Conservation (phyloP, 2,888 invertebrate species). For the Sepioteuthis lessoniana region DNA sequence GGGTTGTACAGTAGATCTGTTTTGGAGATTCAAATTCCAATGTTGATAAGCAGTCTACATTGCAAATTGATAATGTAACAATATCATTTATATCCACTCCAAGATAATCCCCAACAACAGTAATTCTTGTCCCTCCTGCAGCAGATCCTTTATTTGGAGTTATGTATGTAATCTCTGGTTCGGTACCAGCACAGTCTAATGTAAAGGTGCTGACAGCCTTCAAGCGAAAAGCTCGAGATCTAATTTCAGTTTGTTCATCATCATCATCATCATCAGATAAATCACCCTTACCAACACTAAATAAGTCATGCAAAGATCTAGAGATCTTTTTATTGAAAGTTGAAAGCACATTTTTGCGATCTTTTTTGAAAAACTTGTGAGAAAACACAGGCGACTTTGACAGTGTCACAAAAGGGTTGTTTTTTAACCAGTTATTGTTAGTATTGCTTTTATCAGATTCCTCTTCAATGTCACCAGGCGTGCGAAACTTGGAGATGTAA, state of each 20-base stretch:
- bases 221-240: constrained; percentile 53
- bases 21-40: constrained; percentile 69
- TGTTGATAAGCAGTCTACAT: constrained; percentile 68
- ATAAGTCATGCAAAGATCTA: constrained; percentile 68
- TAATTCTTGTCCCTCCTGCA: constrained; percentile 68
- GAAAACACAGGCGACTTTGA: constrained; percentile 51
- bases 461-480: constrained; percentile 49
- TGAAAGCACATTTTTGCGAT: constrained; percentile 59
- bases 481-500: constrained; percentile 68
- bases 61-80: constrained; percentile 69
- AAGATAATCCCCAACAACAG: constrained; percentile 70
- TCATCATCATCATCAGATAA: constrained; percentile 59
- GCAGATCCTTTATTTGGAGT: constrained; percentile 67
- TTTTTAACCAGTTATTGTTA: constrained; percentile 51
- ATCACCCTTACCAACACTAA: constrained; percentile 62
- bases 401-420: constrained; percentile 55
- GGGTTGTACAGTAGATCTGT: constrained; percentile 68
- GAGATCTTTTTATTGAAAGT: constrained; percentile 69
- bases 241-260: constrained; percentile 49
- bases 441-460: constrained; percentile 51
- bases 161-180: constrained; percentile 68
- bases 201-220: constrained; percentile 62
- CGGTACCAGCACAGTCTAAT: constrained; percentile 59
- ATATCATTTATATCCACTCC: constrained; percentile 71
- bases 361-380: constrained; percentile 39